Conservation (phyloP, 2,797 vertebrate genomes). For the Ibycter americanus region DNA sequence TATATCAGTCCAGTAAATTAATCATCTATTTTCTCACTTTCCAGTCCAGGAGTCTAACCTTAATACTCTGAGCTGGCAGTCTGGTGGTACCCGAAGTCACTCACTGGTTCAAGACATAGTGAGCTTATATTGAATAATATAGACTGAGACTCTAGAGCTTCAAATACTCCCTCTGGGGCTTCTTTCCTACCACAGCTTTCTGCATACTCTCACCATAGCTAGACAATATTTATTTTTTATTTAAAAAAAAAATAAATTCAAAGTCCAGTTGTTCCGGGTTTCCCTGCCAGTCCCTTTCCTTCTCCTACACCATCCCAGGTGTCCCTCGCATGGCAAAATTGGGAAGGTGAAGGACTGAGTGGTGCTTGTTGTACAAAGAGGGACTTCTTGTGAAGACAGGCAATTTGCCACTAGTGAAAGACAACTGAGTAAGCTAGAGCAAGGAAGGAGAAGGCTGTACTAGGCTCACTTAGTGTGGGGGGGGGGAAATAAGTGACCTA, state of each 20-base stretch:
- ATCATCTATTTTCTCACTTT: neutral
- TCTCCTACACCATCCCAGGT: neutral
- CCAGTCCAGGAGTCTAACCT: neutral
- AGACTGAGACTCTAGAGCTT: neutral
- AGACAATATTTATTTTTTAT: neutral
- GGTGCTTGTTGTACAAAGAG: neutral
- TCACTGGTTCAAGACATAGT: neutral
- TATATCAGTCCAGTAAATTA: neutral
- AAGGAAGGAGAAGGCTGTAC: neutral
- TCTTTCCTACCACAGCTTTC: neutral
- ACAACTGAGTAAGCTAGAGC: neutral
- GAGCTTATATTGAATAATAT: neutral
- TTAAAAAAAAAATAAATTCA: neutral
- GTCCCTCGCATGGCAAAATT: neutral
- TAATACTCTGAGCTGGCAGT: neutral
- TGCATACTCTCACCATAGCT: neutral
- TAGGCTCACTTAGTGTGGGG: neutral
- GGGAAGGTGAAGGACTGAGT: neutral
- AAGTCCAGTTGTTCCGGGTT: neutral
- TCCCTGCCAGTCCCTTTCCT: neutral
- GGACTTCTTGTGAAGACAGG: neutral
- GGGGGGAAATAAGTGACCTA: too few species aligned
- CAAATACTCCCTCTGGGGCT: neutral
- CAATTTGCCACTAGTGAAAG: neutral
- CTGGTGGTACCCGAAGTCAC: neutral